phyloP scores from a whole-genome alignment of 2,797 vertebrate species.

The Parauchenoglanis ngamensis region DNA sequence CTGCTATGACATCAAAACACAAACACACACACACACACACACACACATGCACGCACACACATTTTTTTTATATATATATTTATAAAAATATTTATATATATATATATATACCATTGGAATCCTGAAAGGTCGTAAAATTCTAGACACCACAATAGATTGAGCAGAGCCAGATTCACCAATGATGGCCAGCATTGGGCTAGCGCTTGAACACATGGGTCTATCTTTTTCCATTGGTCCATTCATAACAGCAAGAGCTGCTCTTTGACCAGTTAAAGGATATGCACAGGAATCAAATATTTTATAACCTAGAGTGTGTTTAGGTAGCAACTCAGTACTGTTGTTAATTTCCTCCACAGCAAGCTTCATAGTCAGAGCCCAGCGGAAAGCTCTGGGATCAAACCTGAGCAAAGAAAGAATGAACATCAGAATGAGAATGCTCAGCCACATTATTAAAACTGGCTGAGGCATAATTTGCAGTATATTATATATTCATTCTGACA shows the following conservation, averaged over 20 bases:
- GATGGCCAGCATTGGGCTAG: slow-evolving; percentile 69
- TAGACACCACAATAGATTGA: slow-evolving; percentile 76
- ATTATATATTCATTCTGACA: neutral
- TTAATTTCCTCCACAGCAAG: slow-evolving; percentile 77
- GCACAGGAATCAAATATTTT: slow-evolving; percentile 79
- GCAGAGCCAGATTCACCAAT: slow-evolving; percentile 78
- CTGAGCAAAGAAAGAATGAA: slow-evolving; percentile 55
- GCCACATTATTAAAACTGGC: neutral
- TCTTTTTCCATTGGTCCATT: slow-evolving; percentile 64
- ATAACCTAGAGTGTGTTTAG: slow-evolving; percentile 73
- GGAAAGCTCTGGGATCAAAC: slow-evolving; percentile 76
- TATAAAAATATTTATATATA: no score
- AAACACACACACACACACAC: neutral
- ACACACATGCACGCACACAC: no score
- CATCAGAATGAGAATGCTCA: neutral
- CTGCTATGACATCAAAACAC: neutral
- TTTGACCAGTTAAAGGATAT: slow-evolving; percentile 73
- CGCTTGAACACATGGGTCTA: slow-evolving; percentile 61
- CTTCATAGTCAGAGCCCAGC: slow-evolving; percentile 76
- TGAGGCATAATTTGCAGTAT: neutral
- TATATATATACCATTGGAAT: slow-evolving; percentile 71
- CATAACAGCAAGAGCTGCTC: slow-evolving; percentile 70
- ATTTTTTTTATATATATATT: no score
- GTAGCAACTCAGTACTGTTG: slow-evolving; percentile 64
- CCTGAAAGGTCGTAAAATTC: slow-evolving; percentile 71